Evolutionary conservation across 2,797 vertebrate genomes (phyloP).

Genomic region (Tadarida brasiliensis): DNA sequence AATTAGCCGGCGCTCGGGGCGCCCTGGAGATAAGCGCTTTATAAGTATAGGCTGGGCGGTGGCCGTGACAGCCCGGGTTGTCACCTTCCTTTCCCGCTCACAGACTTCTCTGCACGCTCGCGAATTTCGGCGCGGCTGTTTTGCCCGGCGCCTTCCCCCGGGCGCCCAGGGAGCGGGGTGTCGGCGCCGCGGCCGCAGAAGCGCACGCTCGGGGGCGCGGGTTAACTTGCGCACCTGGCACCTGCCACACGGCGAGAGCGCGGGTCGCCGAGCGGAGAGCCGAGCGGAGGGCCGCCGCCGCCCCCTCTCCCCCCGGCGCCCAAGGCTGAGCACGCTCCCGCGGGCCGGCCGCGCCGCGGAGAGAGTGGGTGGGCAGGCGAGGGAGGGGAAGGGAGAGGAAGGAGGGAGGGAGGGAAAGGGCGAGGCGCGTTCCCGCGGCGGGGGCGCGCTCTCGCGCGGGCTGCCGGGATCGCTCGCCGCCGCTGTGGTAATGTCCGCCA

Average conservation of each 20-base stretch:
- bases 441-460: slow-evolving; percentile 90
- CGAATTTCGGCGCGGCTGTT: background rate
- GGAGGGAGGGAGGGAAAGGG: slow-evolving; percentile 69
- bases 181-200: background rate
- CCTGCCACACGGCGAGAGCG: slow-evolving; percentile 60
- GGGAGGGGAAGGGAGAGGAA: slow-evolving; percentile 67
- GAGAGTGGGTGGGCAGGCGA: slow-evolving; percentile 74
- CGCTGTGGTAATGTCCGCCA: slow-evolving; percentile 97
- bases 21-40: background rate
- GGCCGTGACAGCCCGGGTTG: background rate
- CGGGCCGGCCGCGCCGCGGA: slow-evolving; percentile 85
- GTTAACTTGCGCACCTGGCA: slow-evolving; percentile 72
- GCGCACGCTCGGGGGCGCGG: slow-evolving; percentile 41
- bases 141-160: background rate
- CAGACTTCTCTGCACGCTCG: background rate
- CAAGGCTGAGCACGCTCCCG: slow-evolving; percentile 76
- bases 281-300: background rate
- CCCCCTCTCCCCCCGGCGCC: background rate
- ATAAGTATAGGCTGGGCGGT: background rate
- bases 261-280: background rate
- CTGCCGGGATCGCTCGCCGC: slow-evolving; percentile 93
- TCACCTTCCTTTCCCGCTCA: background rate
- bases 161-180: background rate
- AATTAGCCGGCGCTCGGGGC: background rate
- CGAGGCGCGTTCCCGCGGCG: slow-evolving; percentile 78